Conservation (phyloP, 1,140 invertebrate genomes). For the Oreohelix idahoensis region DNA sequence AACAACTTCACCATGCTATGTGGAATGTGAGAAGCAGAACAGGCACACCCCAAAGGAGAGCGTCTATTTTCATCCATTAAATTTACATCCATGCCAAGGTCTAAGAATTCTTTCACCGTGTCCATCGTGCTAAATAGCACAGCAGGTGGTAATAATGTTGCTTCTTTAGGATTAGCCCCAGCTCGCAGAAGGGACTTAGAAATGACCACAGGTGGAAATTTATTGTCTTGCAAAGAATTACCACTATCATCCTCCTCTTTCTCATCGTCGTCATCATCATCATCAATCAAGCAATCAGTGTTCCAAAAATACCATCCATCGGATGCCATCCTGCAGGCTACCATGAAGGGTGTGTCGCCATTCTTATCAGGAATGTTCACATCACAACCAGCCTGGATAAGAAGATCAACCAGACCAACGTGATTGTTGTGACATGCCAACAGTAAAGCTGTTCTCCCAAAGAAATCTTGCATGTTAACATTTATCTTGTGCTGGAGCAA, state of each 20-base stretch:
- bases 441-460: conserved; percentile 85
- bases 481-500: conserved; percentile 78
- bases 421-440: conserved; percentile 63
- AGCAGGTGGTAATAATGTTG: conserved; percentile 63
- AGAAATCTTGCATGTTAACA: conserved; percentile 89
- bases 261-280: conserved; percentile 26
- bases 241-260: background rate
- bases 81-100: conserved; percentile 66
- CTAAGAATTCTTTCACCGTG: conserved; percentile 60
- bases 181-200: conserved; percentile 60
- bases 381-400: conserved; percentile 57
- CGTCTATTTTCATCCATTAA: conserved; percentile 65
- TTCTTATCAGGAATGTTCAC: conserved; percentile 58
- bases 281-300: conserved; percentile 29
- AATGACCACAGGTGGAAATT: conserved; percentile 64
- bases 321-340: conserved; percentile 61
- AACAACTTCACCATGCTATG: conserved; percentile 57
- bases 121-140: conserved; percentile 60
- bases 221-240: background rate
- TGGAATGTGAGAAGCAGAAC: conserved; percentile 56
- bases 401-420: conserved; percentile 52
- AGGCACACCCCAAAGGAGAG: conserved; percentile 63
- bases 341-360: conserved; percentile 62
- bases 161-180: conserved; percentile 58
- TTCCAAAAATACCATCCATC: conserved; percentile 68